Percentiles rank a stretch among this genome's conserved stretches.
phyloP scores from a whole-genome alignment of 2,888 invertebrate species.

The Muscina levida region DNA sequence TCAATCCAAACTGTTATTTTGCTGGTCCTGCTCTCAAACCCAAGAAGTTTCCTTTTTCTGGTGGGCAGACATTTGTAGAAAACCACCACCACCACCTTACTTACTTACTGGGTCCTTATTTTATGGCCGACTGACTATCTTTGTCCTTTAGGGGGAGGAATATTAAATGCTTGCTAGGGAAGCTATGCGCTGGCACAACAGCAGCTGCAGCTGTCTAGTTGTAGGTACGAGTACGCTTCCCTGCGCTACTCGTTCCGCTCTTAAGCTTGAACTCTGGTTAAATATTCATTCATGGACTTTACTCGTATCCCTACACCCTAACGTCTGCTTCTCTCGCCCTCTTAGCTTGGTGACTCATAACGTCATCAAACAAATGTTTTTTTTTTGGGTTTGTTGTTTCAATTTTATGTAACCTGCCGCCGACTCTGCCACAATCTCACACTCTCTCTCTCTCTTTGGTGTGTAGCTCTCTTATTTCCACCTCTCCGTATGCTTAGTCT shows the following conservation, averaged over 20 bases:
- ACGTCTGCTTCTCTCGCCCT: background rate
- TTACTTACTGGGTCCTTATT: background rate
- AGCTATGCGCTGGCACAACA: background rate
- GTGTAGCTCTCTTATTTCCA: no score
- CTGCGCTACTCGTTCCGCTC: no score
- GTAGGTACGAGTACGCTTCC: constrained; percentile 33
- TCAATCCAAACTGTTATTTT: background rate
- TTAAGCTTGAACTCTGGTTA: constrained; percentile 1
- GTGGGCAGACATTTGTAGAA: constrained; percentile 44
- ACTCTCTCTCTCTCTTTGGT: background rate
- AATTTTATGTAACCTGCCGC: no score
- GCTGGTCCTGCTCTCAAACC: constrained; percentile 26
- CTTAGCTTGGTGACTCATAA: constrained; percentile 50
- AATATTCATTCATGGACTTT: background rate
- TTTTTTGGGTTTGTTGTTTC: constrained; percentile 36
- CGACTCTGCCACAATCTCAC: no score
- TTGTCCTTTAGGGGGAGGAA: constrained; percentile 38
- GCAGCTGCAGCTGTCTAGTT: constrained; percentile 49
- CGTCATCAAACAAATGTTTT: constrained; percentile 51
- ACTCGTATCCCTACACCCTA: no score
- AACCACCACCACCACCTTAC: constrained; percentile 35
- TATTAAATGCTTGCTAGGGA: constrained; percentile 41
- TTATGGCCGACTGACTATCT: background rate
- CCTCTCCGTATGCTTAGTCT: no score
- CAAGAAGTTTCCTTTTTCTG: constrained; percentile 17